Percentiles rank a stretch among this genome's conserved stretches.
These are phyloP conservation scores for Notechis scutatus DNA, from an alignment of 2,113 vertebrate genomes.

Conservation along the genomic window DNA sequence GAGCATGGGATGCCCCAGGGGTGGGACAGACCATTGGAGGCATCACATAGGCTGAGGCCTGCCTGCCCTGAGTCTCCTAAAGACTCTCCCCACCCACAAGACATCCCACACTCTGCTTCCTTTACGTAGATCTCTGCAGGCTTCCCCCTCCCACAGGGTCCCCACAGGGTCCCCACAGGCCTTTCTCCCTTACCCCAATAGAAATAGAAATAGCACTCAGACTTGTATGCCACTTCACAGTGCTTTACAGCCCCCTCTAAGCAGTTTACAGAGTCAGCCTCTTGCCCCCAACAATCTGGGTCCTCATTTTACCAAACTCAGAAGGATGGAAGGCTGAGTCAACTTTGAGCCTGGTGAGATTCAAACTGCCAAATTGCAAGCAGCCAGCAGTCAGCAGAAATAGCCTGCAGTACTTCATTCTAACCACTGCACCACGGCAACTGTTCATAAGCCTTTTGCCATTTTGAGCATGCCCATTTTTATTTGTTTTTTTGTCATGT, in stretches of 20 bases:
- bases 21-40: neutral
- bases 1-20: neutral
- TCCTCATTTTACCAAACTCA: too few species aligned
- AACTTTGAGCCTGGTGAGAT: too few species aligned
- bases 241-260: too few species aligned
- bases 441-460: neutral
- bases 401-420: too few species aligned
- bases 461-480: neutral
- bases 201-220: too few species aligned
- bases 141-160: neutral
- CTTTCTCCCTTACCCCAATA: neutral
- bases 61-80: neutral
- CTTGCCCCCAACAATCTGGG: too few species aligned
- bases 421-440: too few species aligned
- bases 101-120: neutral
- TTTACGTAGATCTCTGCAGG: neutral
- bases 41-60: neutral
- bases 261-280: too few species aligned
- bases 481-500: neutral
- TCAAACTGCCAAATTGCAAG: too few species aligned
- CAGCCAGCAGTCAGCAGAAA: too few species aligned
- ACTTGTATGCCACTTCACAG: too few species aligned
- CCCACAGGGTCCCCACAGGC: neutral
- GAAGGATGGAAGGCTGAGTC: too few species aligned
- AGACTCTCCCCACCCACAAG: neutral